Conservation (phyloP, 2,113 vertebrate species). For the Myotis davidii region DNA sequence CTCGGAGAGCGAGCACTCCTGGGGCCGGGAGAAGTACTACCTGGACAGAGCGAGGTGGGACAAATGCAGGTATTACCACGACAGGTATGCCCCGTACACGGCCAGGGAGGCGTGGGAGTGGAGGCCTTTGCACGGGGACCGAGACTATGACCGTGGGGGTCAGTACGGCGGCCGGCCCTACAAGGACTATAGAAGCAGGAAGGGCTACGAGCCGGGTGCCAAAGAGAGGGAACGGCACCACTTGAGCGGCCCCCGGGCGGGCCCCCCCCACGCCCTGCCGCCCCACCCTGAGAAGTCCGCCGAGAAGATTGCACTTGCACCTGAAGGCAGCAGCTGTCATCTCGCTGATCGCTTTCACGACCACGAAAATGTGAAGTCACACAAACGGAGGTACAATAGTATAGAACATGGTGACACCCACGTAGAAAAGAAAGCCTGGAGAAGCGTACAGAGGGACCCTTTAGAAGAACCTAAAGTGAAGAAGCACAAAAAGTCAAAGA, state of each 20-base stretch:
- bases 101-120: slow-evolving; percentile 83
- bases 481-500: slow-evolving; percentile 94
- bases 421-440: slow-evolving; percentile 75
- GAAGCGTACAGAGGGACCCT: slow-evolving; percentile 59
- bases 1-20: slow-evolving; percentile 83
- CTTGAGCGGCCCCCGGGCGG: slow-evolving; percentile 77
- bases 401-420: slow-evolving; percentile 59
- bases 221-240: slow-evolving; percentile 74
- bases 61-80: slow-evolving; percentile 81
- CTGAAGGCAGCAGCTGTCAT: neutral
- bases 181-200: slow-evolving; percentile 77
- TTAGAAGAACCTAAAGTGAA: slow-evolving; percentile 82
- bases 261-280: neutral
- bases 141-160: slow-evolving; percentile 75
- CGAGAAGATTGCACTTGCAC: neutral
- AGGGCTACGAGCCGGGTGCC: slow-evolving; percentile 68
- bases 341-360: slow-evolving; percentile 54
- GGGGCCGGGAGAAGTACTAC: slow-evolving; percentile 84
- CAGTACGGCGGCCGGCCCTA: slow-evolving; percentile 74
- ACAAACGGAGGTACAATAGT: slow-evolving; percentile 67
- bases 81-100: slow-evolving; percentile 80
- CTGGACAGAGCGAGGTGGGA: slow-evolving; percentile 83
- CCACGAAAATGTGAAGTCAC: neutral
- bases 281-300: slow-evolving; percentile 57
- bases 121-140: slow-evolving; percentile 70